These are phyloP conservation scores for Silvanus unidentatus DNA, from an alignment of 2,888 invertebrate genomes.

Conservation along the genomic window DNA sequence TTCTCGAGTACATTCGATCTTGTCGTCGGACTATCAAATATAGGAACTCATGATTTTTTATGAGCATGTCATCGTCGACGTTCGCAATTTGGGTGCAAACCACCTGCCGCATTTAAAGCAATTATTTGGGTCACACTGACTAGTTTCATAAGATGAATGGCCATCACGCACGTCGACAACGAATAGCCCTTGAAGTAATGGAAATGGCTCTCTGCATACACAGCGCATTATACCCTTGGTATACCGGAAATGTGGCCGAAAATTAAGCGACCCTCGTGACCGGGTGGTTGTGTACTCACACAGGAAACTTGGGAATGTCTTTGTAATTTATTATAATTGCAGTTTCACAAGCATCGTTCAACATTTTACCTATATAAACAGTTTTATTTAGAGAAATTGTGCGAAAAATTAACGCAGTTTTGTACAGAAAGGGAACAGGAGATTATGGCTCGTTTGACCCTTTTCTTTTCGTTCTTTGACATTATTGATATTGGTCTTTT, in stretches of 20 bases:
- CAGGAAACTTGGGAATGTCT: slow-evolving; percentile 86
- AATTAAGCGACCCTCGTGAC: slow-evolving; percentile 81
- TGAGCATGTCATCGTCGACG: slow-evolving; percentile 92
- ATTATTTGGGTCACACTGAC: slow-evolving; percentile 73
- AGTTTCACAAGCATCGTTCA: slow-evolving; percentile 15
- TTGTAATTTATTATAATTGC: slow-evolving; percentile 51
- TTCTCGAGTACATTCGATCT: too few relatives aligned
- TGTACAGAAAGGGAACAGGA: too few relatives aligned
- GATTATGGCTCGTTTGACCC: too few relatives aligned
- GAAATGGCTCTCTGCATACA: slow-evolving; percentile 92
- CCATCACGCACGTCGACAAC: slow-evolving; percentile 81
- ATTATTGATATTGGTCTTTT: too few relatives aligned
- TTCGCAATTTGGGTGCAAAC: slow-evolving; percentile 62
- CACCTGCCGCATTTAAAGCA: slow-evolving; percentile 90
- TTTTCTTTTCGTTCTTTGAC: too few relatives aligned
- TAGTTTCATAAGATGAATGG: slow-evolving; percentile 88
- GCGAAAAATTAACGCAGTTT: too few relatives aligned
- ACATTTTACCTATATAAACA: too few relatives aligned
- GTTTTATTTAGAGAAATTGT: too few relatives aligned
- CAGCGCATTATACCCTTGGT: too few relatives aligned
- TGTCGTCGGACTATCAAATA: slow-evolving; percentile 92
- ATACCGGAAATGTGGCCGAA: slow-evolving; percentile 74
- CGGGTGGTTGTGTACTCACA: slow-evolving; percentile 79
- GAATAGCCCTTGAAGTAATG: slow-evolving; percentile 94
- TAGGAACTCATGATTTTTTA: slow-evolving; percentile 93